phyloP scores from a whole-genome alignment of 2,888 invertebrate genomes.

The Rambutsinella grinnellia region DNA sequence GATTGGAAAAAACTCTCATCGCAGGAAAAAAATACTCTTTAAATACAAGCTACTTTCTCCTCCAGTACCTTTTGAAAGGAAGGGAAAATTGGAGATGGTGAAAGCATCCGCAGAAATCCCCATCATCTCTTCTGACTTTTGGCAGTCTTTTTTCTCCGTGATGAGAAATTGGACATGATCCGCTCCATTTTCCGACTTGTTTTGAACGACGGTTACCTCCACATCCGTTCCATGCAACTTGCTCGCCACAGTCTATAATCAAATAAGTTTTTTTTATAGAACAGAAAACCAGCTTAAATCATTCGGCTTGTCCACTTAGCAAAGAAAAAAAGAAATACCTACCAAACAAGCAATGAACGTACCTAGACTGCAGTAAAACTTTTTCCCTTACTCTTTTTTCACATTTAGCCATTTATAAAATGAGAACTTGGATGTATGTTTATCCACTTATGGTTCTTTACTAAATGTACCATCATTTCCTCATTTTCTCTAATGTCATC shows the following conservation, averaged over 20 bases:
- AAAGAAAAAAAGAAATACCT: no score
- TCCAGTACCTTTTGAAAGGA: constrained; percentile 65
- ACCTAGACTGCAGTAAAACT: no score
- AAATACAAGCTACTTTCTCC: constrained; percentile 3
- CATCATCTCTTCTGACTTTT: constrained; percentile 69
- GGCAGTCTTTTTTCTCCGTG: constrained; percentile 81
- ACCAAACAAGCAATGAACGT: no score
- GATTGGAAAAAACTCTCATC: not conserved
- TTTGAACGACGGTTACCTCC: constrained; percentile 89
- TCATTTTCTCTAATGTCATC: no score
- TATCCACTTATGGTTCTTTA: no score
- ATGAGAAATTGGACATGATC: constrained; percentile 95
- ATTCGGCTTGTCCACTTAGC: no score
- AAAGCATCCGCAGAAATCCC: constrained; percentile 64
- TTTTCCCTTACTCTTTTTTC: no score
- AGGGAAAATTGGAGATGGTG: constrained; percentile 64
- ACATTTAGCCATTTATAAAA: no score
- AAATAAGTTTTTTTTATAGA: no score
- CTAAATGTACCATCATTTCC: no score
- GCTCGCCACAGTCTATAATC: constrained; percentile 95
- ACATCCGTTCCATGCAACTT: constrained; percentile 94
- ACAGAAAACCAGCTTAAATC: no score
- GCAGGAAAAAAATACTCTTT: not conserved
- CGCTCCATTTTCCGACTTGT: constrained; percentile 80
- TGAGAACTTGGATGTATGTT: no score